Evolutionary conservation across 1,140 invertebrate species (phyloP), one percentile per base, ranked within the genome.

Genomic region (Pararge aegeria): DNA sequence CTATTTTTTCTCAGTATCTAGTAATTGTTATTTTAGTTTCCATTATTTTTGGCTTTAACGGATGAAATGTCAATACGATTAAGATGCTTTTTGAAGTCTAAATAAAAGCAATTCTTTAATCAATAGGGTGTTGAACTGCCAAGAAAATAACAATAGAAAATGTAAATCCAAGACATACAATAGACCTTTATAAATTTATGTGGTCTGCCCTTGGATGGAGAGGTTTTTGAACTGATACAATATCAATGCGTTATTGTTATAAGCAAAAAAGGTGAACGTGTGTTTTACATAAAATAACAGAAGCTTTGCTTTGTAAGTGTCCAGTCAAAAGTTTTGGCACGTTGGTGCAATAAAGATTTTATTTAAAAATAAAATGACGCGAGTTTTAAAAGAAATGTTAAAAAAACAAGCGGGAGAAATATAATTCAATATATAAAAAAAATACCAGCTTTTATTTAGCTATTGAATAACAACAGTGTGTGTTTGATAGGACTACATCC

Each of bases 121-220:
- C 44, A 42, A 55, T 13, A 52, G 60, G 27, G 21, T 50, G 40
- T 37, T 54, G 48, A 49, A 55, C 55, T 59, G 57, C 64, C 64
- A 64, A 57, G 61, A 56, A 65, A 56, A 51, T 53, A 55, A 67
- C 64, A 62, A 66, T 66, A 50, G 57, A 21, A 55, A 54, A 66
- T 48, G 49, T 53, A 52, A 52, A 57, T 53, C 20, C 34, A 34
- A 21, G 16, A 16, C 49, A 18, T 40, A 63, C 61, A 57, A 57
- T 54, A 50, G 50, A 42, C 24, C 57, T 38, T 60, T 60, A 27
- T 18, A n/a, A 53, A 44, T 51, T 10, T 30, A 52, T 46, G 12
- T 20, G 50, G 55, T 27, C 40, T 46, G 54, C 59, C 51, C 51
- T 53, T 53, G 34, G 30, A 24, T 38, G 49, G 40, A 51, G 38